Evolutionary conservation across 2,888 invertebrate genomes (phyloP), one percentile per base, ranked within the genome.

Genomic region (Aquatica leii): DNA sequence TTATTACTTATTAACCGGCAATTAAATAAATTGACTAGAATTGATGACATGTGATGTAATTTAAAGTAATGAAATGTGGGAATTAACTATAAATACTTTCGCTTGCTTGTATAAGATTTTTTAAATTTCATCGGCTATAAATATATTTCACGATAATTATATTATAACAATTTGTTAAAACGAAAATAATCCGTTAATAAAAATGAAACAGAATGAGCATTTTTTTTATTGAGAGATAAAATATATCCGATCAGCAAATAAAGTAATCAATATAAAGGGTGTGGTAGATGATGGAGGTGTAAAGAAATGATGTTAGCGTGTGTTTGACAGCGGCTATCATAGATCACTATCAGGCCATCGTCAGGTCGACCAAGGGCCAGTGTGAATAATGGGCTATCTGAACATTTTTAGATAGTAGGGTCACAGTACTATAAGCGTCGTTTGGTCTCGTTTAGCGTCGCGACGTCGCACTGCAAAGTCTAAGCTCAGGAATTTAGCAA

Each of bases 251-350:
- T 60, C 64, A 64, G 64, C 59, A 64, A 60, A 64, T 64, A 59
- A 57, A 40, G 59, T 57, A 60, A 64, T 64, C 64, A 60, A 64
- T 64, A 64, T 31, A 52, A 51, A 46, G 65, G 65, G 67, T 67
- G 67, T 60, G 67, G 63, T 63, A 34, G 43, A 62, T 52, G 59
- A 53, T 48, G 59, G 51, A 62, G 62, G 60, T 59, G 63, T 63
- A 66, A 61, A 51, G 40, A 41, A 58, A 63, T 54, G 56, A 63
- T 52, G 65, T 65, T 68, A 67, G 69, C 67, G 68, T 71, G 71
- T 68, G 66, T 68, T 69, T 69, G 71, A 71, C 68, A 67, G 66
- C 55, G 55, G 43, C 50, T 63, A 59, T 65, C 63, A 64, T 70
- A 68, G 66, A 64, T 69, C 69, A 70, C 62, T 57, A 66, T 65